Conservation (phyloP, 2,888 invertebrate species). For the Ormyrus thymus region DNA sequence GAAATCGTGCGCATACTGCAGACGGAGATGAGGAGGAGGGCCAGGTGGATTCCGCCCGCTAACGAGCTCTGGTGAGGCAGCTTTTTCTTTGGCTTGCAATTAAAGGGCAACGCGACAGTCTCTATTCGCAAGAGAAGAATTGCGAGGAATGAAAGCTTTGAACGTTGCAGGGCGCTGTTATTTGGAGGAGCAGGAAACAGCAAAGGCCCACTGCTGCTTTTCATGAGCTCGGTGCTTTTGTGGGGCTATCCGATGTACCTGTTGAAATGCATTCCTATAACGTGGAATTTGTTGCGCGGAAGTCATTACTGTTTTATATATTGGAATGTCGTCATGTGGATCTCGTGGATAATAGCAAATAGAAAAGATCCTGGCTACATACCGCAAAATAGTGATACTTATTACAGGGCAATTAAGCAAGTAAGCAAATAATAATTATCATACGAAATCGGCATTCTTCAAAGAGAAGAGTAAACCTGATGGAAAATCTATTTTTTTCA, state of each 20-base stretch:
- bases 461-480: neutral
- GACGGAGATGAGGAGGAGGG: slow-evolving; percentile 85
- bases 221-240: slow-evolving; percentile 88
- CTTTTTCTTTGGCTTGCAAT: slow-evolving; percentile 2
- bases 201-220: slow-evolving; percentile 90
- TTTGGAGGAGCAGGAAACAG: slow-evolving; percentile 95
- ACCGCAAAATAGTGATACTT: slow-evolving; percentile 91
- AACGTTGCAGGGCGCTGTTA: slow-evolving; percentile 81
- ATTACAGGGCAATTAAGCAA: slow-evolving; percentile 92
- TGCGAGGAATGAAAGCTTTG: too few species aligned
- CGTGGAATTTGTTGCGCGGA: slow-evolving; percentile 90
- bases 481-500: slow-evolving; percentile 56
- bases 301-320: slow-evolving; percentile 94
- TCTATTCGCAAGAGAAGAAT: neutral
- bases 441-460: neutral
- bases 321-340: slow-evolving; percentile 95
- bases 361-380: slow-evolving; percentile 93
- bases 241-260: slow-evolving; percentile 98
- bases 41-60: slow-evolving; percentile 90
- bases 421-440: slow-evolving; percentile 60
- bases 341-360: slow-evolving; percentile 93
- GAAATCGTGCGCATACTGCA: slow-evolving; percentile 89
- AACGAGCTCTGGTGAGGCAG: slow-evolving; percentile 85
- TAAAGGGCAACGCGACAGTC: neutral
- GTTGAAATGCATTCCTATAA: slow-evolving; percentile 91